A percentile compares a stretch with the other conserved stretches of the same genome.
Evolutionary conservation across 2,888 invertebrate genomes (phyloP).

Genomic region (Drosophila neutralis): DNA sequence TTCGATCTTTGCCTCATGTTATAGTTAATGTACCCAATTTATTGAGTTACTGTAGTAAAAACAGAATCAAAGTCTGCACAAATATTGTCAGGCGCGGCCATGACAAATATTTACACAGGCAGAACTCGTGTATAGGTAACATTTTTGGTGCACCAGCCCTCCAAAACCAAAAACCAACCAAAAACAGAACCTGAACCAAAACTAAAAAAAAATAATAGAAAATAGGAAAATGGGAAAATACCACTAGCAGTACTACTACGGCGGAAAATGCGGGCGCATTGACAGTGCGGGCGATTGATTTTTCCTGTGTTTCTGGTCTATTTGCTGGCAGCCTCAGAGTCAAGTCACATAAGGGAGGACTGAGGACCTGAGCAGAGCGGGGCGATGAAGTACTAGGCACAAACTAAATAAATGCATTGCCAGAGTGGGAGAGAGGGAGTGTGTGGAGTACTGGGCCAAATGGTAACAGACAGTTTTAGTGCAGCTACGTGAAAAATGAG

Average conservation of each 20-base stretch:
- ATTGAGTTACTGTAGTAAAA: slow-evolving; percentile 19
- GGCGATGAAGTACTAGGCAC: slow-evolving; percentile 19
- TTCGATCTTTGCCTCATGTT: neutral
- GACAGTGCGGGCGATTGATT: slow-evolving; percentile 79
- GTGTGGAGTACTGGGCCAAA: slow-evolving; percentile 2
- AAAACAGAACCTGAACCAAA: slow-evolving; percentile 22
- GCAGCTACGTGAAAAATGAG: slow-evolving; percentile 61
- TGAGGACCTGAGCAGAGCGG: slow-evolving; percentile 2
- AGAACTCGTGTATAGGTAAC: slow-evolving; percentile 62
- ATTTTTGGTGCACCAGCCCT: slow-evolving; percentile 37
- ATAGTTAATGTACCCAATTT: slow-evolving; percentile 16
- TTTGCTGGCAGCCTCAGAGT: slow-evolving; percentile 46
- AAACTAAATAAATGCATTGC: slow-evolving; percentile 74
- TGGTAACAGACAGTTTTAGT: slow-evolving; percentile 60
- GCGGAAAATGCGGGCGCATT: slow-evolving; percentile 72
- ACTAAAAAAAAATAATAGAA: slow-evolving; percentile 6
- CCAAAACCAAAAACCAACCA: slow-evolving; percentile 33
- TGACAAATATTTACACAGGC: slow-evolving; percentile 76
- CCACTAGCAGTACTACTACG: slow-evolving; percentile 3
- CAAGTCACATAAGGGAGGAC: slow-evolving; percentile 44
- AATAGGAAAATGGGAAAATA: neutral
- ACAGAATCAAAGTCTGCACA: slow-evolving; percentile 65
- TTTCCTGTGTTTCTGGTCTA: slow-evolving; percentile 70
- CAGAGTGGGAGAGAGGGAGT: neutral
- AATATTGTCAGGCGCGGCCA: slow-evolving; percentile 74